Base-by-base conservation (phyloP, 2,888 invertebrate genomes). In the Orgyia antiqua region DNA sequence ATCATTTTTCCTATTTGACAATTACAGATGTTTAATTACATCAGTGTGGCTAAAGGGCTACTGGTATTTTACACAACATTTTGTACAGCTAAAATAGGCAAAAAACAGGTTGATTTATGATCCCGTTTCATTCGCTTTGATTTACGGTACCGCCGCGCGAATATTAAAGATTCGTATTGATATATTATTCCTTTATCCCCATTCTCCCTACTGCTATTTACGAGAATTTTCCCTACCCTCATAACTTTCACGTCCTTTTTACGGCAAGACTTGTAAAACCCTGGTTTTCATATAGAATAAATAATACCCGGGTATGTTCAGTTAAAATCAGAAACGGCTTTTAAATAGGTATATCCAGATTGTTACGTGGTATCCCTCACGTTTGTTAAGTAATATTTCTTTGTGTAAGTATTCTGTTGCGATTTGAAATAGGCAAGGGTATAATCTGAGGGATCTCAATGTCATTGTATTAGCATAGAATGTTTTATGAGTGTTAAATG, bases 91-190 rank as follows among this genome's bases (percentile, higher is more conserved):
- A 61, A 68, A 64, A 65, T 55, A 58, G 56, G 56, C 59, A 66
- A 69, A 67, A 52, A 54, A 34, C 58, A 61, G 38, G 49, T 52
- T 79, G 82, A 83, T 83, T 82, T 83, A 83, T 71, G 68, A 63
- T 50, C 62, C 62, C 60, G 72, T 75, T 68, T 75, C 78, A 82
- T 84, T 80, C 77, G 68, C 64, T 73, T 66, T 82, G 84, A 86
- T 86, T 83, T 82, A 86, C 76, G 78, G 71, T 59, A 66, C 66
- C 68, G 57, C 66, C 69, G 72, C 72, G 74, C 78, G 78, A 83
- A 83, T 84, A 86, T 83, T 84, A 86, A 84, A 83, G 82, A 86
- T 79, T 83, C 80, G 75, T 80, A 86, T 83, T 86, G 84, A 84
- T 84, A 84, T 84, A 86, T 86, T 86, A 83, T 83, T 79, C 80